These are phyloP conservation scores for Caprella mutica DNA, from an alignment of 2,888 invertebrate genomes.

Conservation along the genomic window DNA sequence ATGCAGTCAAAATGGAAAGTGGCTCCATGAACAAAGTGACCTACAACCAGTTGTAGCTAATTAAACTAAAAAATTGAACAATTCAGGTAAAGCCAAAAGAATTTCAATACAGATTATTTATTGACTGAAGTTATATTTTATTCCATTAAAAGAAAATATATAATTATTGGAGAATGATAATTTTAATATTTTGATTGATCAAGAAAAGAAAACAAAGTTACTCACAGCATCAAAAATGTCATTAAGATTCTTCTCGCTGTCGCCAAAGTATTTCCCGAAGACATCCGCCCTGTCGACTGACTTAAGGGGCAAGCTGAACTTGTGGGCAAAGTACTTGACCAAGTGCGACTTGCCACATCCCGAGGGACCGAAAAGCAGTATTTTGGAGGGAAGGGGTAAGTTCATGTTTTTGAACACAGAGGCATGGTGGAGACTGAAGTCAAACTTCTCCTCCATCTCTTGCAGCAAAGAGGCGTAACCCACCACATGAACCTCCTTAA, in stretches of 20 bases:
- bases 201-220: too few species aligned
- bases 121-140: too few species aligned
- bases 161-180: too few species aligned
- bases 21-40: too few species aligned
- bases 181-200: too few species aligned
- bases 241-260: constrained; percentile 26
- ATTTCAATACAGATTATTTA: too few species aligned
- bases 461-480: constrained; percentile 12
- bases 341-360: constrained; percentile 27
- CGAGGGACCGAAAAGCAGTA: constrained; percentile 26
- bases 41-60: too few species aligned
- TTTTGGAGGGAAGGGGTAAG: constrained; percentile 17
- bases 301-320: constrained; percentile 19
- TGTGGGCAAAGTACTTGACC: constrained; percentile 15
- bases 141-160: too few species aligned
- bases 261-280: constrained; percentile 33
- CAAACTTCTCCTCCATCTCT: constrained; percentile 9
- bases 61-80: too few species aligned
- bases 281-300: constrained; percentile 24
- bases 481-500: too few species aligned
- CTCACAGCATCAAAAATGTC: constrained; percentile 22
- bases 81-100: too few species aligned
- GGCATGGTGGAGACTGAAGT: constrained; percentile 13
- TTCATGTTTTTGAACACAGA: constrained; percentile 14
- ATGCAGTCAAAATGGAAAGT: too few species aligned